Conservation (phyloP, 2,113 vertebrate species). For the Etheostoma spectabile region DNA sequence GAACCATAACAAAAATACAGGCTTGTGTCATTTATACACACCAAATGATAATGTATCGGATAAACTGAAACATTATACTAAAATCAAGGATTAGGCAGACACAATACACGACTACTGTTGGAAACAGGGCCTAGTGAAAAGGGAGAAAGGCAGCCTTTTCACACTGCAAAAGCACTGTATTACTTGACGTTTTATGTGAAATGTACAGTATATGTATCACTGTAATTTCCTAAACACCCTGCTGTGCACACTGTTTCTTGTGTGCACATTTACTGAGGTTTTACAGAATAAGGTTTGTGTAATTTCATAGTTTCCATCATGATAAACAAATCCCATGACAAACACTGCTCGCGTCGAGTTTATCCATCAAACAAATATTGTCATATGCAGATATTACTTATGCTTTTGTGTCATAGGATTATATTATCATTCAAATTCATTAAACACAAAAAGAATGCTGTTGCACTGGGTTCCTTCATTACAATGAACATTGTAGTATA, state of each 20-base stretch:
- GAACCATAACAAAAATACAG: too few species aligned
- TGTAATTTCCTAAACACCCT: background rate
- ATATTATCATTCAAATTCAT: constrained; percentile 1
- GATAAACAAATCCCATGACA: background rate
- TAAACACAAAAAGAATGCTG: background rate
- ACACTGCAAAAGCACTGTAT: too few species aligned
- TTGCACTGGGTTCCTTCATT: constrained; percentile 1
- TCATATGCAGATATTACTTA: background rate
- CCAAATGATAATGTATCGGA: too few species aligned
- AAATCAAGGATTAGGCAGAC: too few species aligned
- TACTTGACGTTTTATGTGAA: background rate
- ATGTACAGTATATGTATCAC: background rate
- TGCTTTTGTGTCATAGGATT: background rate
- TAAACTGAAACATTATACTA: too few species aligned
- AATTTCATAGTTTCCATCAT: background rate
- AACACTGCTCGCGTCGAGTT: background rate
- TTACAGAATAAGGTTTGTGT: background rate
- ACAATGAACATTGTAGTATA: background rate
- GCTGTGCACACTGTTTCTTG: background rate
- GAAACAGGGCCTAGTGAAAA: too few species aligned
- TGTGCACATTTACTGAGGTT: background rate
- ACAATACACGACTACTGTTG: too few species aligned
- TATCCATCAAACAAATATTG: background rate
- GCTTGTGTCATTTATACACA: too few species aligned
- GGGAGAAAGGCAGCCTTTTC: too few species aligned